Conservation (phyloP, 2,888 invertebrate species). For the Lithophane socia region DNA sequence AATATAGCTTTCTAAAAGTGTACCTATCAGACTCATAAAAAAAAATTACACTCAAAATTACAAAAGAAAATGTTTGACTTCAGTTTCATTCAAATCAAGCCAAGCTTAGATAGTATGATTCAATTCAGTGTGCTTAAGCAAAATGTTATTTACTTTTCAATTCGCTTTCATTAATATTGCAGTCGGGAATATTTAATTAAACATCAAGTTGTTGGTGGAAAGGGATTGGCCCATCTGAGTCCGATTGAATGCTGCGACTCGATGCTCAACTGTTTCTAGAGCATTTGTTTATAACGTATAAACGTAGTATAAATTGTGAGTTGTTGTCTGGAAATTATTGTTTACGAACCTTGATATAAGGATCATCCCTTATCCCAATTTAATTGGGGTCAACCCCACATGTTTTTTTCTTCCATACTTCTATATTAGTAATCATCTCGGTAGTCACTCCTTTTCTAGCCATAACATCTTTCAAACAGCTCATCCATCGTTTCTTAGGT, state of each 20-base stretch:
- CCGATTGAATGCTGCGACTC: constrained; percentile 4
- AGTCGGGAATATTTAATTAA: constrained; percentile 55
- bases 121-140: constrained; percentile 38
- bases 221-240: constrained; percentile 38
- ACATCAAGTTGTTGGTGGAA: constrained; percentile 37
- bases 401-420: neutral
- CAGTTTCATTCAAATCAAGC: constrained; percentile 22
- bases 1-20: neutral
- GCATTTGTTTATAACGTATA: neutral
- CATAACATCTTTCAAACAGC: neutral
- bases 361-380: neutral
- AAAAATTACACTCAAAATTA: constrained; percentile 10
- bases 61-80: constrained; percentile 22
- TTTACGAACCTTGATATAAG: neutral
- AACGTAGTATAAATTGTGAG: neutral
- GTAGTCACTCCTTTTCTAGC: neutral
- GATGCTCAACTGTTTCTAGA: constrained; percentile 4
- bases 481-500: neutral
- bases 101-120: constrained; percentile 16
- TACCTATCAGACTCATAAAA: neutral
- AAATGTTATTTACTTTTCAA: constrained; percentile 52
- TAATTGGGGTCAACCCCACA: neutral
- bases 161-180: constrained; percentile 56
- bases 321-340: neutral
- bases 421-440: neutral